Evolutionary conservation across 2,113 vertebrate species (phyloP).

Genomic region (Aramus guarauna): DNA sequence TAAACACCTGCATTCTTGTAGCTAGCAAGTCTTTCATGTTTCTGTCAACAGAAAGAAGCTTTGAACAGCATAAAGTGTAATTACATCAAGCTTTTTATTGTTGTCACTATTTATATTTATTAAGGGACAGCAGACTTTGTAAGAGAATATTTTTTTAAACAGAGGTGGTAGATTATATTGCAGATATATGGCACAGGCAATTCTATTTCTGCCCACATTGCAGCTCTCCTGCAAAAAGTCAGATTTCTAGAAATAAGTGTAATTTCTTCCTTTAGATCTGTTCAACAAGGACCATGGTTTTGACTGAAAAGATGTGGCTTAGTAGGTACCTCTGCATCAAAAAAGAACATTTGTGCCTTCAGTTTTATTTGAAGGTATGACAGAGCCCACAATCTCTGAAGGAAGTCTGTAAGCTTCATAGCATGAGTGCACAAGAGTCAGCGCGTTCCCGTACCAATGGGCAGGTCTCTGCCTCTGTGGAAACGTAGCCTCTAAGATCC

Average conservation of each 20-base stretch:
- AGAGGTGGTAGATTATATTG: neutral
- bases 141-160: neutral
- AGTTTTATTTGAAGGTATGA: neutral
- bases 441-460: neutral
- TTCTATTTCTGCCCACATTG: neutral
- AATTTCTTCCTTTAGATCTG: neutral
- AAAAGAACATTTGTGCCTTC: neutral
- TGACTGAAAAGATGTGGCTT: neutral
- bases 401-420: neutral
- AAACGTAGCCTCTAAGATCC: neutral
- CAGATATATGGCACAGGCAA: neutral
- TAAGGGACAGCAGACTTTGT: neutral
- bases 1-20: neutral
- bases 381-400: neutral
- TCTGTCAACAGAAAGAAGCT: neutral
- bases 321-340: neutral
- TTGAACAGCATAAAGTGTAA: neutral
- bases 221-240: neutral
- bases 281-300: neutral
- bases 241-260: neutral
- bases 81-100: neutral
- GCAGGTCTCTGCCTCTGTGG: neutral
- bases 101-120: neutral
- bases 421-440: neutral
- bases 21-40: neutral